phyloP scores from a whole-genome alignment of 2,113 vertebrate species.

The Gymnorhina tibicen region DNA sequence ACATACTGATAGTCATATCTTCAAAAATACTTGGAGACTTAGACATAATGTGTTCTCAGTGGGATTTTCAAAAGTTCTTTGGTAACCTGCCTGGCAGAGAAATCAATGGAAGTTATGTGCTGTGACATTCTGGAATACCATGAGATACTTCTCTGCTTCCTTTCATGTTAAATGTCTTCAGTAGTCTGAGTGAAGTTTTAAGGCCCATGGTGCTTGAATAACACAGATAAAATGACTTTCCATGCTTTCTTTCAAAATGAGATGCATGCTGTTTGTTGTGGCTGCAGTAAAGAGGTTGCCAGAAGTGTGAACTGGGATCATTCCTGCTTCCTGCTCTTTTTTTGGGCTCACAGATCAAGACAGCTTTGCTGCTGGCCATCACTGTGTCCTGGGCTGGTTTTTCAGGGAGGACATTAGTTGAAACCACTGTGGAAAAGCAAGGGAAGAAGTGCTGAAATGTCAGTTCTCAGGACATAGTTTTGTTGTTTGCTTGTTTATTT shows the following conservation, averaged over 20 bases:
- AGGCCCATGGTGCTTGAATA: neutral
- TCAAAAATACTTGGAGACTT: neutral
- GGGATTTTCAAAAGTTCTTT: neutral
- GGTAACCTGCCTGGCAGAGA: neutral
- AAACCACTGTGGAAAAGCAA: neutral
- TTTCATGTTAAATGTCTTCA: neutral
- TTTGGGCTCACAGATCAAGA: neutral
- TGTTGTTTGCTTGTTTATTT: neutral
- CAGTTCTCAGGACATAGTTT: neutral
- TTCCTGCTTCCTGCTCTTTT: neutral
- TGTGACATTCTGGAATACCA: neutral
- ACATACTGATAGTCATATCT: neutral
- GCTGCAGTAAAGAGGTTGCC: neutral
- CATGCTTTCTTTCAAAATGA: neutral
- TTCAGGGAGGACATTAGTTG: neutral
- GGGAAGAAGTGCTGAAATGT: neutral
- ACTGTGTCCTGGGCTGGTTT: neutral
- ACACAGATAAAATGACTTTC: neutral
- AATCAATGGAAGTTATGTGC: neutral
- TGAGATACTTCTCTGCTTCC: neutral
- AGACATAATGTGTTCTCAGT: neutral
- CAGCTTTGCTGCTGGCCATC: neutral
- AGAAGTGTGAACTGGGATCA: neutral
- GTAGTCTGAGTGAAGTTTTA: neutral
- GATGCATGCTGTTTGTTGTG: neutral